Conservation (phyloP, 2,113 vertebrate species). For the Macaca fascicularis region DNA sequence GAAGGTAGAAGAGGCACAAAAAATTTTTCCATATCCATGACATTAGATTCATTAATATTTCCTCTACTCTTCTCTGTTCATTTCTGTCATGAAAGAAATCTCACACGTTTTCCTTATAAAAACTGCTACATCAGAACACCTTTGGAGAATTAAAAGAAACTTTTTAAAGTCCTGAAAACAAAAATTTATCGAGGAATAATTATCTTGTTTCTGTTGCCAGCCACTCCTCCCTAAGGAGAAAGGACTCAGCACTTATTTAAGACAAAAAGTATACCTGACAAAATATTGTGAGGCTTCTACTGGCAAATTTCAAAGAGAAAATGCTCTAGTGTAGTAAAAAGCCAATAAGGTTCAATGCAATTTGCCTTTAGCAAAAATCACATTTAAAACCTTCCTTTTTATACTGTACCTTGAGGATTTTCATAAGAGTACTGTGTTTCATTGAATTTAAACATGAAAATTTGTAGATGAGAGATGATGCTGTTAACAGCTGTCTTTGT, state of each 20-base stretch:
- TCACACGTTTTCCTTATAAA: not conserved
- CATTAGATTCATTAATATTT: not conserved
- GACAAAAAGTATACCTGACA: not conserved
- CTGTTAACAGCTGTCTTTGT: not conserved
- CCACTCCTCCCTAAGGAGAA: not conserved
- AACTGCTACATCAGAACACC: not conserved
- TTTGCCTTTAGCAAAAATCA: slow-evolving; percentile 39
- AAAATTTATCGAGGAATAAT: not conserved
- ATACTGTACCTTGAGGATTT: not conserved
- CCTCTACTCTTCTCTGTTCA: not conserved
- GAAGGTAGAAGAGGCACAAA: not conserved
- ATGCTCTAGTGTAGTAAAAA: not conserved
- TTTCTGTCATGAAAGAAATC: not conserved
- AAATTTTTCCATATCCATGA: not conserved
- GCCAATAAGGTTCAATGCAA: not conserved
- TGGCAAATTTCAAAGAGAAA: slow-evolving; percentile 15
- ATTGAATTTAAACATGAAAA: slow-evolving; percentile 15
- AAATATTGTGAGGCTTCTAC: not conserved
- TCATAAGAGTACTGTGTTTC: not conserved
- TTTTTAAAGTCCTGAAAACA: not conserved
- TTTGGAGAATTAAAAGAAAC: not conserved
- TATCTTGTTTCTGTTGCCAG: not conserved
- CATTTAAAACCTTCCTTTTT: not conserved
- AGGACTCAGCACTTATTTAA: not conserved
- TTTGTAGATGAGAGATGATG: not conserved